Evolutionary conservation across 1,140 invertebrate species (phyloP).

Genomic region (Chironomus striatipennis): DNA sequence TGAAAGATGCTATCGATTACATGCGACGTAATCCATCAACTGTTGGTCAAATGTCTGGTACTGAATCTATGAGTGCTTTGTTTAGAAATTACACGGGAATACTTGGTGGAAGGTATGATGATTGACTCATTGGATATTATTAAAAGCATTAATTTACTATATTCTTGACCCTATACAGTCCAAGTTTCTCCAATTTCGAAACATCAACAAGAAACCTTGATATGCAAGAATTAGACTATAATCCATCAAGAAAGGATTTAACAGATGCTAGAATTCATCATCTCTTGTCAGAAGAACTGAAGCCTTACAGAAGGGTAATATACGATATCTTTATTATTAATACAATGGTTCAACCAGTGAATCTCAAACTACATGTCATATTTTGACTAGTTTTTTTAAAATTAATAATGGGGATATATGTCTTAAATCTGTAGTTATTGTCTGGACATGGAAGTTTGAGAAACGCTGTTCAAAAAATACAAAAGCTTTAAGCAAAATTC

Average conservation of each 20-base stretch:
- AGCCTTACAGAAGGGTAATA: conserved; percentile 79
- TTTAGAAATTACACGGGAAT: conserved; percentile 77
- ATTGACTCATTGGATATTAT: neutral
- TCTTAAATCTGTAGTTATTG: too few species aligned
- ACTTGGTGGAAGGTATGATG: conserved; percentile 68
- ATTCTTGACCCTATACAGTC: conserved; percentile 44
- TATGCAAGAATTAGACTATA: conserved; percentile 86
- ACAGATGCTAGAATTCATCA: conserved; percentile 91
- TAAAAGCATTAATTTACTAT: neutral
- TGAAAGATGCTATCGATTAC: conserved; percentile 87
- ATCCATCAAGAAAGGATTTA: conserved; percentile 81
- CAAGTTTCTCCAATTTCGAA: conserved; percentile 70
- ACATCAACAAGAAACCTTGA: conserved; percentile 80
- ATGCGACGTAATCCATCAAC: conserved; percentile 77
- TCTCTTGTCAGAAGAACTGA: conserved; percentile 81
- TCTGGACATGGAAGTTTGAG: too few species aligned
- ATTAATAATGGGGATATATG: too few species aligned
- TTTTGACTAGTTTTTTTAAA: too few species aligned
- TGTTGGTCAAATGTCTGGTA: conserved; percentile 70
- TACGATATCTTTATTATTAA: neutral
- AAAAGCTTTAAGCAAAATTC: neutral
- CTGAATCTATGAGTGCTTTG: conserved; percentile 82
- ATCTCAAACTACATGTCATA: too few species aligned
- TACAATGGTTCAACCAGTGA: neutral
- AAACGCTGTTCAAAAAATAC: neutral